Conservation (phyloP, 1,140 invertebrate genomes). For the Macrotrachela quadricornifera region DNA sequence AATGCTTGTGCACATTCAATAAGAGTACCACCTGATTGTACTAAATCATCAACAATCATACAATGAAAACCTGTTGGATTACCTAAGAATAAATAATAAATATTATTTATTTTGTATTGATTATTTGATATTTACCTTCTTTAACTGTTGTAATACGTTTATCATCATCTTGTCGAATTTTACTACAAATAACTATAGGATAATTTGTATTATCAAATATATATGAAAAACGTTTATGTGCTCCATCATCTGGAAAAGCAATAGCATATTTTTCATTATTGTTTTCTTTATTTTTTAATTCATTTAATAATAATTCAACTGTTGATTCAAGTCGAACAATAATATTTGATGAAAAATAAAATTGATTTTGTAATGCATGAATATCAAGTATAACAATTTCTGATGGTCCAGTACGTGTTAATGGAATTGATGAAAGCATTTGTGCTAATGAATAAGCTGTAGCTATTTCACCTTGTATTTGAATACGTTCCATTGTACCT, state of each 20-base stretch:
- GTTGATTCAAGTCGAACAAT: constrained; percentile 26
- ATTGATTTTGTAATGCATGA: constrained; percentile 29
- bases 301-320: constrained; percentile 19
- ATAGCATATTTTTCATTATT: constrained; percentile 13
- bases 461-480: constrained; percentile 29
- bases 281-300: constrained; percentile 11
- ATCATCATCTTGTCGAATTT: constrained; percentile 19
- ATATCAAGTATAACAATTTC: constrained; percentile 31
- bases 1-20: constrained; percentile 25
- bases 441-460: constrained; percentile 29
- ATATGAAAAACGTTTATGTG: constrained; percentile 23
- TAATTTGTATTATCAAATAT: constrained; percentile 17
- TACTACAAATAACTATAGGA: constrained; percentile 20
- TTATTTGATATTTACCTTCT: constrained; percentile 22
- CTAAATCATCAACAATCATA: constrained; percentile 28
- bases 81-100: constrained; percentile 13
- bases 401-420: constrained; percentile 24
- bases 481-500: constrained; percentile 30
- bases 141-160: constrained; percentile 24
- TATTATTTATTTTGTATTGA: too few relatives aligned
- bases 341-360: constrained; percentile 28
- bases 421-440: constrained; percentile 24
- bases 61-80: constrained; percentile 22
- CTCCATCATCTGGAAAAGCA: constrained; percentile 30
- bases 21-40: constrained; percentile 28